Evolutionary conservation across 2,797 vertebrate species (phyloP).

Genomic region (Hyperoplus immaculatus): DNA sequence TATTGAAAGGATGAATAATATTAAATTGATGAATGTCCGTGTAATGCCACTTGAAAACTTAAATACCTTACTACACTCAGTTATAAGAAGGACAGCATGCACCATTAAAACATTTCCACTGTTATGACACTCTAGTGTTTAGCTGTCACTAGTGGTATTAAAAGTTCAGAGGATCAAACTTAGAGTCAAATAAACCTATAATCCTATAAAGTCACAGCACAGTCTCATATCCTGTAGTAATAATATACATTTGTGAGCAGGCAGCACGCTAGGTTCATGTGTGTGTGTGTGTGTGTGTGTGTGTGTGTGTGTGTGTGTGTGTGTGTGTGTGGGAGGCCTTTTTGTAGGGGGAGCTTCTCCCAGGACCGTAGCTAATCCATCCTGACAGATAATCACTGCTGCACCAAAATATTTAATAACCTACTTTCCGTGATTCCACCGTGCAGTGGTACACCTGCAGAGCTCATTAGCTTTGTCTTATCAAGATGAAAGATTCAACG

Average conservation of each 20-base stretch:
- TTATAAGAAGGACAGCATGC: too few species aligned
- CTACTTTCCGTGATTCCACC: constrained; percentile 50
- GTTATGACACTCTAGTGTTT: not conserved
- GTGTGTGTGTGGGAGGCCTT: constrained; percentile 24
- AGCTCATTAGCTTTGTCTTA: constrained; percentile 59
- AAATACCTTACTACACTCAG: not conserved
- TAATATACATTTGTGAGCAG: not conserved
- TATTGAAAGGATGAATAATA: not conserved
- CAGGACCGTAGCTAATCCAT: constrained; percentile 43
- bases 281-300: constrained; percentile 10
- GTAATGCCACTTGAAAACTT: not conserved
- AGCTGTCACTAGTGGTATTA: not conserved
- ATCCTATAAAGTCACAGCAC: constrained; percentile 4
- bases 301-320: constrained; percentile 8
- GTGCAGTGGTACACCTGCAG: constrained; percentile 46
- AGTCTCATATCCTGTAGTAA: constrained; percentile 3
- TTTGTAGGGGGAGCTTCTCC: constrained; percentile 14
- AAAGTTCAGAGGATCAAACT: constrained; percentile 11
- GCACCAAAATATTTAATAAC: constrained; percentile 59
- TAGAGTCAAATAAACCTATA: not conserved
- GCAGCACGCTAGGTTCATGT: not conserved
- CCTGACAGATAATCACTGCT: constrained; percentile 56
- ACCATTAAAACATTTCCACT: not conserved
- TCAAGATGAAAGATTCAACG: constrained; percentile 40
- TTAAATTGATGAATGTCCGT: not conserved